phyloP scores from a whole-genome alignment of 2,113 vertebrate species.

The Chauna torquata region DNA sequence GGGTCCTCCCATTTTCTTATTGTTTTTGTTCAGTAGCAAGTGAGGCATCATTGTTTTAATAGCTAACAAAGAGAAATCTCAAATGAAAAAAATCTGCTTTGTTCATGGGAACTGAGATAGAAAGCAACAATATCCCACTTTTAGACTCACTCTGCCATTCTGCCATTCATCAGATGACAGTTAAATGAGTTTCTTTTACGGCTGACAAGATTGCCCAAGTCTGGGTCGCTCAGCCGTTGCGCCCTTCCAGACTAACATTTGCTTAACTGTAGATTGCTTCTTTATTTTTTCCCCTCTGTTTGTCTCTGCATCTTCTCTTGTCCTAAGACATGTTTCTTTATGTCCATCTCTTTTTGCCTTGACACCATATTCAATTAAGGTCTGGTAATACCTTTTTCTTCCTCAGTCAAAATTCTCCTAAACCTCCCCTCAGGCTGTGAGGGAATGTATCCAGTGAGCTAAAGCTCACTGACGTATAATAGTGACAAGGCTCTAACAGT shows the following conservation, averaged over 20 bases:
- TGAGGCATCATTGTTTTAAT: background rate
- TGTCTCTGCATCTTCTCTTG: background rate
- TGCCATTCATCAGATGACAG: background rate
- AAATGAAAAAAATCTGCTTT: constrained; percentile 7
- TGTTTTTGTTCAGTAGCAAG: constrained; percentile 26
- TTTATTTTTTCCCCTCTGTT: background rate
- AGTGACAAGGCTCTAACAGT: background rate
- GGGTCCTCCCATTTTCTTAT: background rate
- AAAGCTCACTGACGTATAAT: background rate
- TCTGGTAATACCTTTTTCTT: background rate
- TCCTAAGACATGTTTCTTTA: background rate
- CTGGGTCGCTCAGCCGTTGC: background rate
- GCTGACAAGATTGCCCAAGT: background rate
- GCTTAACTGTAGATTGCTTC: background rate
- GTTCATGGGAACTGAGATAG: background rate
- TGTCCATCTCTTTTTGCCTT: background rate
- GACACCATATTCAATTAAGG: background rate
- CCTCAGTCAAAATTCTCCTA: background rate
- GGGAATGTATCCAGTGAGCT: background rate
- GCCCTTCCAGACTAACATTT: background rate
- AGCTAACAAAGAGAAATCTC: constrained; percentile 6
- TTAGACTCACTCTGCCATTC: background rate
- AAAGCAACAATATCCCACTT: background rate
- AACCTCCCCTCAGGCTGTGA: background rate
- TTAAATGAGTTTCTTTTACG: background rate